Base-by-base conservation (phyloP, 2,113 vertebrate species). In the Cervus canadensis region DNA sequence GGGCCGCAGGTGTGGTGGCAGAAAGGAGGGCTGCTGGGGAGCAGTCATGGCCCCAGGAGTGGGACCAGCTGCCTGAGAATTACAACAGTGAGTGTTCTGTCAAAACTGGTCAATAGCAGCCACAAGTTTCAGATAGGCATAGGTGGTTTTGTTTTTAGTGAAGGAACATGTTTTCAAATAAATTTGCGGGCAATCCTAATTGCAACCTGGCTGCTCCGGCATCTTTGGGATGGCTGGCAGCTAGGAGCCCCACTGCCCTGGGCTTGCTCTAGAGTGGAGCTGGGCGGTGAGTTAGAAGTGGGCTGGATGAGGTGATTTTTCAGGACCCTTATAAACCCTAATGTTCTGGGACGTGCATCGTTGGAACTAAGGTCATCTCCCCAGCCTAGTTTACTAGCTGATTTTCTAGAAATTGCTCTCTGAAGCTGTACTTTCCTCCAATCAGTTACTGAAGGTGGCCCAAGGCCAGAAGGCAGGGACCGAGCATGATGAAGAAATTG, bases 401-500 rank as follows among this genome's bases (percentile, higher is more conserved):
- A 25, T 87, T 93, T 95, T 96, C 45, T 91, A 87, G 60, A 96
- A 95, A 64, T 89, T 94, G 74, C 59, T 87, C 87, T 74, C 76
- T 92, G 13, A 21, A 56, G 8, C 13, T 93, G 62, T 56, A 62
- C 5, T 33, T 76, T 81, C 33, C 17, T 64, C 78, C 57, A 36
- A 56, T 97, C 67, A 99, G 99, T 62, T 99, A 88, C 97, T 97
- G 92, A 98, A 95, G 74, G 97, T 19, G 14, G 43, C 71, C 0
- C 92, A 43, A 88, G 67, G 98, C 78, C 98, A 98, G 2, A 96
- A 84, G 40, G 62, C 96, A 40, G 98, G 97, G 0, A 98, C 99
- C 23, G 98, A 99, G 56, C 98, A 98, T 0, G 99, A 99, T 17
- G 99, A 99, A 26, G 99, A 98, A 5, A 99, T 99, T 0, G 99